Conservation (phyloP, 1,140 invertebrate genomes). For the Papilio dardanus region DNA sequence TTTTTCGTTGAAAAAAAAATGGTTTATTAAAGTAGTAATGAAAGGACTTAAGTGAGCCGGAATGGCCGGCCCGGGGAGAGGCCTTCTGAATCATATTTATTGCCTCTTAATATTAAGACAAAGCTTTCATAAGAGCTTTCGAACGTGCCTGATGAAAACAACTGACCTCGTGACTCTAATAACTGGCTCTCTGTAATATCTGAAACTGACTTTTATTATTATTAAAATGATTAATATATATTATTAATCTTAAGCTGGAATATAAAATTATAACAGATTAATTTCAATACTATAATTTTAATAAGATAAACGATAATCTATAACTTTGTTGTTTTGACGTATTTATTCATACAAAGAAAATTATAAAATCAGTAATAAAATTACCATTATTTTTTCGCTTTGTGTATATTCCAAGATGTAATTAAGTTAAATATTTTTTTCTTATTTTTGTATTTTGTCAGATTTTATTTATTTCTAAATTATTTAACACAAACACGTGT, state of each 20-base stretch:
- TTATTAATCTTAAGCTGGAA: neutral
- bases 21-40: constrained; percentile 13
- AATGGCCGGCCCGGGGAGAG: neutral
- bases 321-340: too few species aligned
- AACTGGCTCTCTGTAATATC: constrained; percentile 5
- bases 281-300: neutral
- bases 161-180: constrained; percentile 9
- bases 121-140: constrained; percentile 30
- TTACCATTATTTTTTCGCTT: too few species aligned
- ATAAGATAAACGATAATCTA: neutral
- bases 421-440: neutral
- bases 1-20: neutral
- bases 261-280: neutral
- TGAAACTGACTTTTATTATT: constrained; percentile 16
- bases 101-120: constrained; percentile 22
- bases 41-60: neutral
- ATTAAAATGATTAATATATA: neutral
- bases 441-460: neutral
- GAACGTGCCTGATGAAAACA: constrained; percentile 26
- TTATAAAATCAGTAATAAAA: too few species aligned
- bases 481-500: neutral
- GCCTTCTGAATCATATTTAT: constrained; percentile 13
- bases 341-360: too few species aligned
- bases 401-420: neutral
- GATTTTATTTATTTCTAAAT: neutral